These are phyloP conservation scores for Aphidius colemani DNA, from an alignment of 2,888 invertebrate genomes.

Conservation along the genomic window DNA sequence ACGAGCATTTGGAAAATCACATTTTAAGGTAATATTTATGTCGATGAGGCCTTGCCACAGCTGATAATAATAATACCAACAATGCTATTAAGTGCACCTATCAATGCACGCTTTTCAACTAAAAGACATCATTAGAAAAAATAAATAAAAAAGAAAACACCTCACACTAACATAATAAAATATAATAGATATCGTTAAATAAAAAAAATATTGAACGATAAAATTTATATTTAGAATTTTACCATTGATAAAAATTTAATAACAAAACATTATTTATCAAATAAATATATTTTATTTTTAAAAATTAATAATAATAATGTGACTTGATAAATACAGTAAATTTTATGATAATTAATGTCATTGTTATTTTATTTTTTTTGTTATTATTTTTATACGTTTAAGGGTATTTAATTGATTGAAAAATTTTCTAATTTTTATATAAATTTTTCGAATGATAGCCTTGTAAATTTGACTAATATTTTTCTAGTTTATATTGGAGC, in stretches of 20 bases:
- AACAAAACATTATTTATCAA: too few species aligned
- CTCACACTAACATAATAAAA: too few species aligned
- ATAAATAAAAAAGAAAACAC: too few species aligned
- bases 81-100: neutral
- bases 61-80: conserved; percentile 4
- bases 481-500: neutral
- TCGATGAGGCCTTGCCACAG: conserved; percentile 15
- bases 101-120: neutral
- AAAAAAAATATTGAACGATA: too few species aligned
- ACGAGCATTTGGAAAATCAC: conserved; percentile 6
- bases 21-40: conserved; percentile 13
- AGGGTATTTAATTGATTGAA: neutral
- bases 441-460: neutral
- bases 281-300: too few species aligned
- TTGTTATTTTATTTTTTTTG: neutral
- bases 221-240: too few species aligned
- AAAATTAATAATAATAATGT: too few species aligned
- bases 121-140: too few species aligned
- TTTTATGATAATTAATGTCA: too few species aligned
- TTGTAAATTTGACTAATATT: neutral
- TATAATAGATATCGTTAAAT: too few species aligned
- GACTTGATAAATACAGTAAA: too few species aligned
- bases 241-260: too few species aligned
- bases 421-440: neutral
- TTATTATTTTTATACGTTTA: conserved; percentile 22